These are phyloP conservation scores for Apamea crenata DNA, from an alignment of 2,888 invertebrate genomes.

Conservation along the genomic window DNA sequence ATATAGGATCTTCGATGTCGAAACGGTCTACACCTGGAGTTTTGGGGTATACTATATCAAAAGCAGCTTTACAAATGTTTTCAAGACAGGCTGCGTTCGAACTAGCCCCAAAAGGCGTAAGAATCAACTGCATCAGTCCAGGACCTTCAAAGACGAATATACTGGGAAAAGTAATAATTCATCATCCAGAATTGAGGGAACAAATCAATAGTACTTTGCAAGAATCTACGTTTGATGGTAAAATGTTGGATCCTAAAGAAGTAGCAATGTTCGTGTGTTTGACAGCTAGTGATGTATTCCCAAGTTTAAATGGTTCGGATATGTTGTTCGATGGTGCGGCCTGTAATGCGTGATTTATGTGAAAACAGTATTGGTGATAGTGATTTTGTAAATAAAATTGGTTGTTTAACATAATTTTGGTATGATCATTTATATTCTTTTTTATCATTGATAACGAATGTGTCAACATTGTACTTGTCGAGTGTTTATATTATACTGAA, in stretches of 20 bases:
- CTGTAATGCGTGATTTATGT: slow-evolving; percentile 57
- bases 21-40: slow-evolving; percentile 72
- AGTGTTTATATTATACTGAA: not conserved
- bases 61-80: slow-evolving; percentile 74
- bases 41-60: slow-evolving; percentile 73
- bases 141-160: slow-evolving; percentile 75
- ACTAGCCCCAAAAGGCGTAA: slow-evolving; percentile 72
- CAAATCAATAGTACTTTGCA: slow-evolving; percentile 61
- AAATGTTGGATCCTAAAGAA: slow-evolving; percentile 74
- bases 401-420: not conserved
- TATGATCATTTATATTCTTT: slow-evolving; percentile 9
- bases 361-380: not conserved
- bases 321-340: slow-evolving; percentile 75
- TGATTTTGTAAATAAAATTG: slow-evolving; percentile 2
- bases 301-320: slow-evolving; percentile 76
- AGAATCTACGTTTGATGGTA: slow-evolving; percentile 68
- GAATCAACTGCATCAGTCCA: slow-evolving; percentile 76
- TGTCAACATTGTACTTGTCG: not conserved
- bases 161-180: slow-evolving; percentile 68
- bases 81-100: slow-evolving; percentile 75
- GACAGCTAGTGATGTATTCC: slow-evolving; percentile 76
- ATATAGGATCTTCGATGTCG: slow-evolving; percentile 73
- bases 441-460: slow-evolving; percentile 5
- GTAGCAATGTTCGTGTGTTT: slow-evolving; percentile 74
- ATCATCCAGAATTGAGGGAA: slow-evolving; percentile 51